A percentile compares a stretch with the other conserved stretches of the same genome.
phyloP scores from a whole-genome alignment of 2,113 vertebrate genomes.

The Pterophyllum scalare region DNA sequence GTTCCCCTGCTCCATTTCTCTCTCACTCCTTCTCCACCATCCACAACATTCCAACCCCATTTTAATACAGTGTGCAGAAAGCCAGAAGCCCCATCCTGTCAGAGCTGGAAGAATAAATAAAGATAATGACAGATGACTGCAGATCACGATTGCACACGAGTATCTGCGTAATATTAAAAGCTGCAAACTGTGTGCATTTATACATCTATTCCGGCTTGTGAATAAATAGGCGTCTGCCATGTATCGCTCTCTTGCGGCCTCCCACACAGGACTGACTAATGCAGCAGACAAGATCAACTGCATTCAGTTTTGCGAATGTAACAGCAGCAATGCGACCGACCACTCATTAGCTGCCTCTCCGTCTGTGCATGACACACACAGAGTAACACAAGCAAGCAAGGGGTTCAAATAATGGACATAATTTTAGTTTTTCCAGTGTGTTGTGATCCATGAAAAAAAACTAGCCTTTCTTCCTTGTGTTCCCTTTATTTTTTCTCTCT shows the following conservation, averaged over 20 bases:
- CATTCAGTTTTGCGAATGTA: conserved; percentile 43
- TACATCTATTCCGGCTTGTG: conserved; percentile 17
- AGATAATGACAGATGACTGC: conserved; percentile 34
- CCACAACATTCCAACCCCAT: conserved; percentile 53
- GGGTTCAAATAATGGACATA: conserved; percentile 89
- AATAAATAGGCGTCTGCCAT: conserved; percentile 39
- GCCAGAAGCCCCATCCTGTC: conserved; percentile 74
- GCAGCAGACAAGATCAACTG: conserved; percentile 31
- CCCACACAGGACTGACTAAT: conserved; percentile 40
- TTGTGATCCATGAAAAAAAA: conserved; percentile 88
- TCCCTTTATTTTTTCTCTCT: conserved; percentile 6
- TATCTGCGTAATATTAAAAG: conserved; percentile 24
- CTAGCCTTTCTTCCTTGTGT: conserved; percentile 75
- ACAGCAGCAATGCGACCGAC: conserved; percentile 32
- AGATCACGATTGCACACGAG: conserved; percentile 32
- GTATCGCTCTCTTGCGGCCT: conserved; percentile 11
- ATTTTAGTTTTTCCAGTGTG: conserved; percentile 81
- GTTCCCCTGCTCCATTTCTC: conserved; percentile 73
- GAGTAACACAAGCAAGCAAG: conserved; percentile 54
- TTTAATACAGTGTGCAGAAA: conserved; percentile 71
- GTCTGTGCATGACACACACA: conserved; percentile 8
- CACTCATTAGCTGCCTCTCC: conserved; percentile 57
- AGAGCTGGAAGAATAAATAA: conserved; percentile 70
- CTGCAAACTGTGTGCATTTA: conserved; percentile 7
- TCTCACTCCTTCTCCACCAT: conserved; percentile 43